phyloP scores from a whole-genome alignment of 2,113 vertebrate genomes.

The Elachura formosa region DNA sequence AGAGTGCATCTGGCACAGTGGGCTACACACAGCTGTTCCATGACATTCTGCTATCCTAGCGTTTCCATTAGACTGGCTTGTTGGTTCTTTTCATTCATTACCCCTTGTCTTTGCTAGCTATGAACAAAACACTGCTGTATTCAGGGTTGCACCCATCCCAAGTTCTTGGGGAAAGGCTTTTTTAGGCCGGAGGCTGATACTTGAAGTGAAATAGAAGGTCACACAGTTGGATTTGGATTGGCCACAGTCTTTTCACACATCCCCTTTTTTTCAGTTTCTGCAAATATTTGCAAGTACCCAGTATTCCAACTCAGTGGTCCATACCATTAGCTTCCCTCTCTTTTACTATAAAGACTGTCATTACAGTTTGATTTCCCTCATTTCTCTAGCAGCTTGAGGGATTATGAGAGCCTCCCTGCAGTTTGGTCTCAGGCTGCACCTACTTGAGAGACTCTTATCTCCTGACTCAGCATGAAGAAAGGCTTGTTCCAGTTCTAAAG shows the following conservation, averaged over 20 bases:
- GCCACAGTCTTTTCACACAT: background rate
- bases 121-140: background rate
- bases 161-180: background rate
- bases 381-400: background rate
- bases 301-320: background rate
- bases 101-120: background rate
- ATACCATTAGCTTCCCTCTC: background rate
- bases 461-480: background rate
- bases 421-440: background rate
- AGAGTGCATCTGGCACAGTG: background rate
- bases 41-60: background rate
- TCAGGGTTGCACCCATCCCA: background rate
- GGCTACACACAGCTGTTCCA: background rate
- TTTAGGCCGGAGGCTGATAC: background rate
- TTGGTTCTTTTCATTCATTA: background rate
- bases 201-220: background rate
- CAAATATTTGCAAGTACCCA: background rate
- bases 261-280: background rate
- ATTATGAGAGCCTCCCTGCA: background rate
- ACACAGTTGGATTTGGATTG: background rate
- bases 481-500: background rate
- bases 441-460: background rate
- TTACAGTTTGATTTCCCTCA: background rate
- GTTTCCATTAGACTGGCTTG: background rate
- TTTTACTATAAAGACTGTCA: background rate